phyloP scores from a whole-genome alignment of 2,888 invertebrate species.

The Crematogaster levior region DNA sequence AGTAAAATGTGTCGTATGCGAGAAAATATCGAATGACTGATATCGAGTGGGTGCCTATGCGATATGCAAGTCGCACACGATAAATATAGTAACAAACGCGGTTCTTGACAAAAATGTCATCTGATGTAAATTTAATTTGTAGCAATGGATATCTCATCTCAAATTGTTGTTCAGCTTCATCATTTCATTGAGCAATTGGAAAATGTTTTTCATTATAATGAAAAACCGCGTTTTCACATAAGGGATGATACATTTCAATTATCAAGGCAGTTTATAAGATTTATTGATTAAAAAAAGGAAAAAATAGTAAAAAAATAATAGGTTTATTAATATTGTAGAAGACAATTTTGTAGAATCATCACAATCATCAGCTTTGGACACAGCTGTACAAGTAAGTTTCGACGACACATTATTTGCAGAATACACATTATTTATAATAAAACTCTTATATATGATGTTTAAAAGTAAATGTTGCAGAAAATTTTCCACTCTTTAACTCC shows the following conservation, averaged over 20 bases:
- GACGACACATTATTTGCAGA: neutral
- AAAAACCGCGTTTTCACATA: too few relatives aligned
- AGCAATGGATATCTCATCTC: too few relatives aligned
- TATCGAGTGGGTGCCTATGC: neutral
- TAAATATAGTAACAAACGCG: neutral
- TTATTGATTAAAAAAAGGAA: neutral
- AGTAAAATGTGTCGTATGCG: too few relatives aligned
- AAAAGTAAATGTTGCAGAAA: neutral
- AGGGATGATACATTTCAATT: neutral
- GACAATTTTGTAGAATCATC: neutral
- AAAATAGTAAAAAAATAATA: too few relatives aligned
- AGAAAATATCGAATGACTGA: neutral
- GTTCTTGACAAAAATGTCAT: too few relatives aligned
- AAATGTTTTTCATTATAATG: too few relatives aligned
- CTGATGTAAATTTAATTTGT: too few relatives aligned
- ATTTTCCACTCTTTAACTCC: neutral
- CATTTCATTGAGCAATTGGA: too few relatives aligned
- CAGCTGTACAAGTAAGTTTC: neutral
- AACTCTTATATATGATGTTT: too few relatives aligned
- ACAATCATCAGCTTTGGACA: neutral
- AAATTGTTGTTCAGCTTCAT: too few relatives aligned
- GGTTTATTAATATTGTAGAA: neutral
- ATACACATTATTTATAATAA: too few relatives aligned
- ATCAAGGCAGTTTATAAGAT: neutral
- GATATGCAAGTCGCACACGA: neutral